Evolutionary conservation across 2,888 invertebrate species (phyloP).

Genomic region (Melinaea menophilus): DNA sequence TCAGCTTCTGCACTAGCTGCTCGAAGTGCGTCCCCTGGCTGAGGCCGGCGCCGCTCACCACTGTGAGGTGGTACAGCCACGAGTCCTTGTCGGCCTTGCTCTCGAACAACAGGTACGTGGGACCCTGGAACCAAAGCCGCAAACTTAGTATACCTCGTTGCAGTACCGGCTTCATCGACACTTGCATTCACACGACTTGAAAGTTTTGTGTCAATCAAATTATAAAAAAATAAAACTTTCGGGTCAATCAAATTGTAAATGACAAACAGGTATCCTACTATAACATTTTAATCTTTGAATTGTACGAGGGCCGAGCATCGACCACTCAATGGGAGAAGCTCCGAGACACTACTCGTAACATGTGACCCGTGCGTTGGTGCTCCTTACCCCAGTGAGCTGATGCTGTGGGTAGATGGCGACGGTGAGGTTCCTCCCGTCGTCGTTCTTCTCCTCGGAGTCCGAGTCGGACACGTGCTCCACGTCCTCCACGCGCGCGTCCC

Average conservation of each 20-base stretch:
- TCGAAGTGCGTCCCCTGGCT: slow-evolving; percentile 97
- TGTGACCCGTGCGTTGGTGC: no score
- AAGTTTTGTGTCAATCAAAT: no score
- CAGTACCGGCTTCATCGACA: no score
- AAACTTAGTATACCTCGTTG: no score
- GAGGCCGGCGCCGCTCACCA: slow-evolving; percentile 94
- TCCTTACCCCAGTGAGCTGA: slow-evolving; percentile 72
- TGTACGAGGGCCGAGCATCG: no score
- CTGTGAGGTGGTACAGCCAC: slow-evolving; percentile 90
- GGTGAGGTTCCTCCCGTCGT: slow-evolving; percentile 85
- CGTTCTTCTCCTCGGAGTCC: slow-evolving; percentile 91
- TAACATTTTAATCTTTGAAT: no score
- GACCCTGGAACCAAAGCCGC: slow-evolving; percentile 77
- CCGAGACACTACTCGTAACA: no score
- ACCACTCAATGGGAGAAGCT: no score
- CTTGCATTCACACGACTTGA: no score
- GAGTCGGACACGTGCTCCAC: slow-evolving; percentile 96
- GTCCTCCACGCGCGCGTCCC: slow-evolving; percentile 96
- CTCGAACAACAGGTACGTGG: slow-evolving; percentile 94
- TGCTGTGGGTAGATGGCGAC: slow-evolving; percentile 96
- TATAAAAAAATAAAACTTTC: no score
- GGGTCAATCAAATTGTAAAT: no score
- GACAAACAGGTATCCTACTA: no score
- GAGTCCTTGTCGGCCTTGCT: slow-evolving; percentile 96
- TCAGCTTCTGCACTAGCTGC: slow-evolving; percentile 95